Evolutionary conservation across 1,140 invertebrate species (phyloP), one percentile per base, ranked within the genome.

Genomic region (Pteromalus puparum): DNA sequence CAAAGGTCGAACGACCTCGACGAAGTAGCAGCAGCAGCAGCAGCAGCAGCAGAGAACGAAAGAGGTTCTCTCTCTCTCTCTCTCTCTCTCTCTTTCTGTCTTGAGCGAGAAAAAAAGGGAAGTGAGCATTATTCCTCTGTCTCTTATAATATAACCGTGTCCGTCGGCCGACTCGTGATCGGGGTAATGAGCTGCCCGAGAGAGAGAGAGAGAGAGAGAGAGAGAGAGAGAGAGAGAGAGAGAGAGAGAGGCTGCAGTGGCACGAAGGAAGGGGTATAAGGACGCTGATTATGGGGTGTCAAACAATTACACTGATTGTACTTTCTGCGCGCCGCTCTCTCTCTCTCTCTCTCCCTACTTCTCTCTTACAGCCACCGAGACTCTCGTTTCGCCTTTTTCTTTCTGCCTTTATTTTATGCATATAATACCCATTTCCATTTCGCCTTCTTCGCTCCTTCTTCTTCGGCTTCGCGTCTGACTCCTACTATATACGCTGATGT

Each of bases 271-370:
- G 89, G 90, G 90, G 88, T 91, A 42, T 42, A 91, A 92, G 89
- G 89, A 91, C 88, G 89, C 89, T 93, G 92, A 93, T 93, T 93
- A 93, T 92, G 92, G 92, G 92, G 92, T 93, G 92, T 93, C 92
- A 93, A 93, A 93, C 91, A 93, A 93, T 93, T 92, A 93, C 89
- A 90, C 90, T 92, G 92, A 93, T 93, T 92, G 92, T 92, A 92
- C 90, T 92, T 92, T 92, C 91, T 89, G 89, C 87, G 88, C 90
- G 89, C 88, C 84, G 85, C 87, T 89, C 87, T 90, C 88, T 87
- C 90, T 90, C 90, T 77, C 46, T 34, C 87, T 88, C 72, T 85
- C 81, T 82, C 87, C 89, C 88, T 88, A n/a, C n/a, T 84, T 84
- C 78, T 73, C 70, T 46, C 46, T 70, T 73, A 67, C 53, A 46